phyloP scores from a whole-genome alignment of 92 coral and sea anemone species.

The Chrysogorgia sp. region DNA sequence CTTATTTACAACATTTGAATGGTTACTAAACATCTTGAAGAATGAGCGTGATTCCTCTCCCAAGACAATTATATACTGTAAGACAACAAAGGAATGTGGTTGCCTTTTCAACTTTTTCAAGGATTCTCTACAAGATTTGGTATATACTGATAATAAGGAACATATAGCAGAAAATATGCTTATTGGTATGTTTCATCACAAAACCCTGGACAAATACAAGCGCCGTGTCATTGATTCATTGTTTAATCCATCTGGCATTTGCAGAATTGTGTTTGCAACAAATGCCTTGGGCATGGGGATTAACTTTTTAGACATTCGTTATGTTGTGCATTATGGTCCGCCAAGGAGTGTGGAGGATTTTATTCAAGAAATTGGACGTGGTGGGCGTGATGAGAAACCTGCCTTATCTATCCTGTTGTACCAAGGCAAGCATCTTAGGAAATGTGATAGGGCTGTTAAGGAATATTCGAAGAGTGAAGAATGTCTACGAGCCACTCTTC shows the following conservation, averaged over 20 bases:
- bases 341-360: slow-evolving; percentile 59
- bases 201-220: slow-evolving; percentile 55
- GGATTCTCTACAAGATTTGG: slow-evolving; percentile 11
- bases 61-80: slow-evolving; percentile 64
- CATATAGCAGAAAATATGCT: too few relatives aligned
- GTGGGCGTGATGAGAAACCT: slow-evolving; percentile 64
- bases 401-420: slow-evolving; percentile 51
- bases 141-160: background rate
- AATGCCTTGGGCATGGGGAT: slow-evolving; percentile 74
- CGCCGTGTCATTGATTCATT: slow-evolving; percentile 38
- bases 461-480: slow-evolving; percentile 44
- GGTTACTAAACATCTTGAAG: slow-evolving; percentile 61
- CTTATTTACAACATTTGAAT: slow-evolving; percentile 16
- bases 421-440: slow-evolving; percentile 55
- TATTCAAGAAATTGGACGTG: slow-evolving; percentile 64
- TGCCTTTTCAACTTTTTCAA: slow-evolving; percentile 55
- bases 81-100: slow-evolving; percentile 59
- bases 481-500: slow-evolving; percentile 48
- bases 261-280: slow-evolving; percentile 64
- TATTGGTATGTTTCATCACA: slow-evolving; percentile 63
- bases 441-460: slow-evolving; percentile 53
- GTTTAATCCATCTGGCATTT: slow-evolving; percentile 31
- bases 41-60: slow-evolving; percentile 14
- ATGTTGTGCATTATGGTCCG: slow-evolving; percentile 65
- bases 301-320: slow-evolving; percentile 57